phyloP scores from a whole-genome alignment of 2,797 vertebrate species.

The Danio kyathit region DNA sequence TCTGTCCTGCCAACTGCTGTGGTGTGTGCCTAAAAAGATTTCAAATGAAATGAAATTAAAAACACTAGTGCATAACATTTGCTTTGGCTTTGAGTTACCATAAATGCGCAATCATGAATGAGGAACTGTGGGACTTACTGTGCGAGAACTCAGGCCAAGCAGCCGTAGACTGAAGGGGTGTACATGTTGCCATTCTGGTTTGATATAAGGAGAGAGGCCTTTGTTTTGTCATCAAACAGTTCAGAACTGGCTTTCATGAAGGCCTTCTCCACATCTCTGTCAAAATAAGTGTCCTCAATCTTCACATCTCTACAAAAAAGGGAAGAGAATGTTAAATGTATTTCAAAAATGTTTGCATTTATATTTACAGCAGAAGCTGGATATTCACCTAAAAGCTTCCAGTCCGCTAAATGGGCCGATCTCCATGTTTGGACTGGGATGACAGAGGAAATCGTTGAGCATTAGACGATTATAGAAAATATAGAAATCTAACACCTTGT shows the following conservation, averaged over 20 bases:
- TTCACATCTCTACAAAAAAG: conserved; percentile 83
- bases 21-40: conserved; percentile 79
- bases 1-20: conserved; percentile 89
- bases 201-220: conserved; percentile 91
- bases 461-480: too few relatives aligned
- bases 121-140: conserved; percentile 81
- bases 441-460: conserved; percentile 92
- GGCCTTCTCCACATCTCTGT: conserved; percentile 96
- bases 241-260: conserved; percentile 96
- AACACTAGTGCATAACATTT: not conserved
- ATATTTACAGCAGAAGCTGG: not conserved
- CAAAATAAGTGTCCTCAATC: conserved; percentile 94
- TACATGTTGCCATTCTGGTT: conserved; percentile 99
- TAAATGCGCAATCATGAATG: not conserved
- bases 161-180: conserved; percentile 96
- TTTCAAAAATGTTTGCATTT: not conserved
- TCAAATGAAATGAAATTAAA: not conserved
- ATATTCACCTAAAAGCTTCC: conserved; percentile 92
- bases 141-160: conserved; percentile 91
- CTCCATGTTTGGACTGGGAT: conserved; percentile 85
- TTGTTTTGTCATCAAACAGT: conserved; percentile 92
- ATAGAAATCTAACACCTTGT: too few relatives aligned
- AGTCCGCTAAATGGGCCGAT: conserved; percentile 85
- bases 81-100: not conserved
- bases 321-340: not conserved